phyloP scores from a whole-genome alignment of 1,140 invertebrate genomes.

The Diorhabda sublineata region DNA sequence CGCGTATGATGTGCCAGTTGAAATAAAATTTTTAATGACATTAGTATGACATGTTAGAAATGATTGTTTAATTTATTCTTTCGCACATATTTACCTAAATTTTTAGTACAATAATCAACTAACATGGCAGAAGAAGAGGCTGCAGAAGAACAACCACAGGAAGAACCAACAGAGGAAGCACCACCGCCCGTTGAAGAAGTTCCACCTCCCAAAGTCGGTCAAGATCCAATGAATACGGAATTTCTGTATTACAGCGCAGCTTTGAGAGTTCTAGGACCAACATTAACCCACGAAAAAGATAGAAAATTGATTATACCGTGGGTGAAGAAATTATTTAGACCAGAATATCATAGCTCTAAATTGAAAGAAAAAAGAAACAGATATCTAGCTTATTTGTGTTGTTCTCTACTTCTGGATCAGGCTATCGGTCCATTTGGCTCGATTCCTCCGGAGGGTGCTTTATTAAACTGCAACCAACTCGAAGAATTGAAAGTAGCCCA shows the following conservation, averaged over 20 bases:
- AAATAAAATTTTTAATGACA: too few relatives aligned
- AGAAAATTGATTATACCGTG: conserved; percentile 38
- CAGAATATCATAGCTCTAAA: conserved; percentile 42
- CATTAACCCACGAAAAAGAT: conserved; percentile 34
- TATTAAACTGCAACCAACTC: conserved; percentile 34
- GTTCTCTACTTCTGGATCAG: conserved; percentile 41
- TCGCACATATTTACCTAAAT: neutral
- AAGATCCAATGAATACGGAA: conserved; percentile 35
- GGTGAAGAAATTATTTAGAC: conserved; percentile 43
- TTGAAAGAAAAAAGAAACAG: conserved; percentile 44
- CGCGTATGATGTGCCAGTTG: too few relatives aligned
- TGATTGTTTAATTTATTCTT: too few relatives aligned
- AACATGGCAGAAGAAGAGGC: conserved; percentile 4
- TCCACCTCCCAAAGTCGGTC: conserved; percentile 16
- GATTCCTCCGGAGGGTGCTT: conserved; percentile 35
- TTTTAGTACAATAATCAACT: neutral
- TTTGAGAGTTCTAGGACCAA: conserved; percentile 37
- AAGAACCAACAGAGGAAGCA: neutral
- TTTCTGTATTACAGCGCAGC: conserved; percentile 43
- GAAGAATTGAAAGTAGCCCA: conserved; percentile 25
- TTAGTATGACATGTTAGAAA: too few relatives aligned
- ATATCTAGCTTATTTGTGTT: conserved; percentile 39
- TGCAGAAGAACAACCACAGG: neutral
- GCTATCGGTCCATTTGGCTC: conserved; percentile 35
- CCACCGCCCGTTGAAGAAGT: neutral